These are phyloP conservation scores for Oreochromis grahami DNA, from an alignment of 2,797 vertebrate genomes.

Conservation along the genomic window DNA sequence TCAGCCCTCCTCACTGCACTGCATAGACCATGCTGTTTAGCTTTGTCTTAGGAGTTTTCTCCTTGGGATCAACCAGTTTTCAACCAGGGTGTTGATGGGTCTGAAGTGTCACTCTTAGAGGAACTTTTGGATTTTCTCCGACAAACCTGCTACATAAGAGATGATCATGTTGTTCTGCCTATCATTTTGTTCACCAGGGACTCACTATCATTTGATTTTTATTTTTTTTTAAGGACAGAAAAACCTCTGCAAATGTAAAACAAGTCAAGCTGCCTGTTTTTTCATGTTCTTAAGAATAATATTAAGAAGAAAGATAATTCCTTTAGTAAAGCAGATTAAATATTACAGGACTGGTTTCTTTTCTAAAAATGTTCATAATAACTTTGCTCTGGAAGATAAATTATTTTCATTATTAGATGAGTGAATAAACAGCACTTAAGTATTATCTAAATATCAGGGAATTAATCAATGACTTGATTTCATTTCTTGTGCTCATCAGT, in stretches of 20 bases:
- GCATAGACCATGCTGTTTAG: background rate
- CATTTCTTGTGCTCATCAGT: slow-evolving; percentile 25
- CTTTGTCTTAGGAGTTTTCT: background rate
- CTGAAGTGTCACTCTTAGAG: background rate
- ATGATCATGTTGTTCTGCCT: background rate
- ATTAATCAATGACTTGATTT: slow-evolving; percentile 40
- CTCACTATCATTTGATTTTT: background rate
- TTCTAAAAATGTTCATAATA: background rate
- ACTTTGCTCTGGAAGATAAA: background rate
- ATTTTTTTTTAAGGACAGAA: background rate
- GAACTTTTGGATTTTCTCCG: background rate
- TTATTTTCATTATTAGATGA: background rate
- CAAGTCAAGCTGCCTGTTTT: background rate
- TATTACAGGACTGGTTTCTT: background rate
- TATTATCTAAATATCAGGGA: slow-evolving; percentile 29
- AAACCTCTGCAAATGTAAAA: background rate
- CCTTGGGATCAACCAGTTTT: background rate
- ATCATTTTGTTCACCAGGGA: background rate
- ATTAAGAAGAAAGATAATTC: background rate
- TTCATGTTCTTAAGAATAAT: background rate
- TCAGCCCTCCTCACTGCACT: background rate
- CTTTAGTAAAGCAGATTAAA: background rate
- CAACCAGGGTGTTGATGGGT: background rate
- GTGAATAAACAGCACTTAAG: background rate
- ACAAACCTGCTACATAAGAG: background rate